Conservation (phyloP, 2,888 invertebrate species). For the Spicauda simplicius region DNA sequence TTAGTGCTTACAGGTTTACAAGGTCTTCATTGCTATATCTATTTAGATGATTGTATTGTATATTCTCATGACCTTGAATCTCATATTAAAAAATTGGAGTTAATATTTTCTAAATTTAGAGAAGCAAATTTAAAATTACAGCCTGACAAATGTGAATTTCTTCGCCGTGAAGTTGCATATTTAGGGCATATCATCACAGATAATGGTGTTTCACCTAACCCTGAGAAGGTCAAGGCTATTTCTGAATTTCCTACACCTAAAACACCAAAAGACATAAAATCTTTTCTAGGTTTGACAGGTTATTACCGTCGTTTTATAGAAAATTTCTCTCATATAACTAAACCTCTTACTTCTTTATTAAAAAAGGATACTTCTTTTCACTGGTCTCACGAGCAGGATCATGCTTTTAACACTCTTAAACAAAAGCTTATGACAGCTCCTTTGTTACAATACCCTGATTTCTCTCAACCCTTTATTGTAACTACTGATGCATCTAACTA, state of each 20-base stretch:
- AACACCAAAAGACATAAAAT: slow-evolving; percentile 41
- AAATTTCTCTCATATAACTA: slow-evolving; percentile 50
- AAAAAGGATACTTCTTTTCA: slow-evolving; percentile 45
- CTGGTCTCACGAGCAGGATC: slow-evolving; percentile 41
- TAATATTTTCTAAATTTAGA: slow-evolving; percentile 44
- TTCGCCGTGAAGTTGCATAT: slow-evolving; percentile 49
- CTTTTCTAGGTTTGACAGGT: slow-evolving; percentile 50
- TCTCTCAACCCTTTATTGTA: slow-evolving; percentile 43
- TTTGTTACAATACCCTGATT: too few species aligned
- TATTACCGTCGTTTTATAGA: slow-evolving; percentile 60
- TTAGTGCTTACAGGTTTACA: slow-evolving; percentile 42
- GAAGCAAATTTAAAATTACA: slow-evolving; percentile 24
- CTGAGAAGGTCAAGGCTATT: too few species aligned
- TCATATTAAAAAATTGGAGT: slow-evolving; percentile 43
- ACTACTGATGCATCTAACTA: slow-evolving; percentile 50
- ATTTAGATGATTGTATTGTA: slow-evolving; percentile 48
- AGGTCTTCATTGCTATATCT: slow-evolving; percentile 43
- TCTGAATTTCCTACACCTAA: slow-evolving; percentile 35
- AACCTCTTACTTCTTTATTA: too few species aligned
- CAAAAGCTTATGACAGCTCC: too few species aligned
- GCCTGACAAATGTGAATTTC: too few species aligned
- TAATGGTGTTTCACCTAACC: slow-evolving; percentile 48
- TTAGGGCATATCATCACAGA: slow-evolving; percentile 51
- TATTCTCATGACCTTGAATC: slow-evolving; percentile 41
- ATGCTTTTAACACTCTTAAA: slow-evolving; percentile 44